Evolutionary conservation across 2,113 vertebrate genomes (phyloP), one percentile per base, ranked within the genome.

Genomic region (Onychostoma macrolepis): DNA sequence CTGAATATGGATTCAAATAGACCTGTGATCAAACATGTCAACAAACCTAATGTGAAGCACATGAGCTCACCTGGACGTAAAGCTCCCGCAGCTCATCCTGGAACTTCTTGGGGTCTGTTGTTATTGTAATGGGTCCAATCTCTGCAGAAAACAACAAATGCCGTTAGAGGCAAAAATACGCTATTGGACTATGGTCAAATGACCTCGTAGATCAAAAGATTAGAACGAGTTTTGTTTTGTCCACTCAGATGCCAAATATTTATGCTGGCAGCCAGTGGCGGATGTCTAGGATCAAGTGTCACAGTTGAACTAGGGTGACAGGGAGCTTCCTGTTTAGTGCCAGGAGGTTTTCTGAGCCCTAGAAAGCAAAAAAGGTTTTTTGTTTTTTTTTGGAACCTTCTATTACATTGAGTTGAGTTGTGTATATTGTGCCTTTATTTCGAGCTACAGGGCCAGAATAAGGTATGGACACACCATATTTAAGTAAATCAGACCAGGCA

Each of bases 41-140:
- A 65, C 36, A 80, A 81, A 30, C 58, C 13, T 8, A n/a, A 10
- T 28, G 79, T 69, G 86, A 38, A 75, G 30, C 24, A 86, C 33
- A 30, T 83, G 21, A 91, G 92, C 92, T 94, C 90, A 99, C 99
- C 97, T 99, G 99, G 91, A 99, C 99, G 74, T 99, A 99, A 6
- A 99, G 95, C 88, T 99, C 99, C 90, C 97, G 95, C 89, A 99
- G 95, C 93, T 99, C 98, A 94, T 96, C 96, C 0, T 99, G 98
- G 94, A 99, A 99, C 94, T 97, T 99, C 94, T 97, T 98, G 21
- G 98, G 97, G 94, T 99, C 98, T 85, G 99, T 99, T 85, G 99
- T 99, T 93, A 99, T 97, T 11, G 98, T 99, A 89, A 99, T 96
- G 0, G 99, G 98, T 38, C 99, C 99, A 87, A 99, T 99, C 94